phyloP scores from a whole-genome alignment of 30 jellyfish, hydroid and myxozoan genomes.

The Hydractinia echinata region DNA sequence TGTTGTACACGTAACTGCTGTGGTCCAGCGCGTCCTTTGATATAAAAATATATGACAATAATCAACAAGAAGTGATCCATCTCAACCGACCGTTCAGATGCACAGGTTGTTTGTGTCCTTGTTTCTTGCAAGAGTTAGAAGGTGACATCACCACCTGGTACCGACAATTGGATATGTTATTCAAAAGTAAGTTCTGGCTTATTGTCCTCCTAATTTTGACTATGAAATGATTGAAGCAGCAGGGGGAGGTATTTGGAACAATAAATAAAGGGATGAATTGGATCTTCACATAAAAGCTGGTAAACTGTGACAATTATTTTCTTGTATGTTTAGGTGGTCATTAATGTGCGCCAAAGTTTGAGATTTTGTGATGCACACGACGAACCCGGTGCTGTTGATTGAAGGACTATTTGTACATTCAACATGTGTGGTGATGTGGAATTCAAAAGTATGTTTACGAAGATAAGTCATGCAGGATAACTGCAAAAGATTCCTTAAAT shows the following conservation, averaged over 20 bases:
- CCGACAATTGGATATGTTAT: constrained; percentile 83
- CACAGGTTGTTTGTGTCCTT: constrained; percentile 67
- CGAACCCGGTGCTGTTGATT: constrained; percentile 66
- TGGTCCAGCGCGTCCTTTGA: constrained; percentile 82
- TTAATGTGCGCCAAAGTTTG: constrained; percentile 88
- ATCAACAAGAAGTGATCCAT: constrained; percentile 65
- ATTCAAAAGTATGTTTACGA: constrained; percentile 44
- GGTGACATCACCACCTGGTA: constrained; percentile 84
- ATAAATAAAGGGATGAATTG: not conserved
- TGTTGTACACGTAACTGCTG: constrained; percentile 71
- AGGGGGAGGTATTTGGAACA: not conserved
- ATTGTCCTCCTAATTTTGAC: no score
- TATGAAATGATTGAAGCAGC: no score
- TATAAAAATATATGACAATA: constrained; percentile 54
- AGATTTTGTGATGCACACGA: constrained; percentile 69
- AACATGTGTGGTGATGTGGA: constrained; percentile 94
- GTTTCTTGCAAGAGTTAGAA: constrained; percentile 90
- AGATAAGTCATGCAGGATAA: no score
- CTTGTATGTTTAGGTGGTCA: constrained; percentile 48
- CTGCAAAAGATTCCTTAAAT: no score
- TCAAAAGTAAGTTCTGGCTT: constrained; percentile 55
- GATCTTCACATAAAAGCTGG: not conserved
- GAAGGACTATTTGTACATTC: constrained; percentile 90
- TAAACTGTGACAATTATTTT: not conserved
- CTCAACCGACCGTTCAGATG: constrained; percentile 59